Percentiles rank a stretch among this genome's conserved stretches.
phyloP scores from a whole-genome alignment of 2,797 vertebrate species.

The Megalops cyprinoides region DNA sequence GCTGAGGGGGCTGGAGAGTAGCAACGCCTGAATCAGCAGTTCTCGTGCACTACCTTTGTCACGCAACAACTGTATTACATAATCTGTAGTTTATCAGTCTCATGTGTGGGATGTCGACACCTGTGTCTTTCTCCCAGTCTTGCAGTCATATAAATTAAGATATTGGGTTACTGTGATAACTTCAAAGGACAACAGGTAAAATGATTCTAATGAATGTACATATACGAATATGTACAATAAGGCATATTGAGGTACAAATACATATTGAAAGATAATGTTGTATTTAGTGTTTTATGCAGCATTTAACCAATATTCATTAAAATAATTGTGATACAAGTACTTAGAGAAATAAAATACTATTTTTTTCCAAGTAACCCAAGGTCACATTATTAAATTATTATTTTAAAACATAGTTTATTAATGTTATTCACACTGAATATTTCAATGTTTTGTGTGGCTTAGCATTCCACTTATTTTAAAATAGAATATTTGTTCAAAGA shows the following conservation, averaged over 20 bases:
- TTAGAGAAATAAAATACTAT: background rate
- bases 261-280: no score
- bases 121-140: background rate
- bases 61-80: background rate
- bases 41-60: background rate
- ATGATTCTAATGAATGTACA: no score
- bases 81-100: background rate
- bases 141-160: background rate
- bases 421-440: no score
- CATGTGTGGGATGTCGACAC: background rate
- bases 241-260: no score
- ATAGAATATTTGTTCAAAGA: background rate
- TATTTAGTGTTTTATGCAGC: background rate
- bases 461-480: background rate
- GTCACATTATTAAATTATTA: no score
- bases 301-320: background rate
- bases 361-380: conserved; percentile 5
- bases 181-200: background rate
- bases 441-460: background rate
- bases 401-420: no score
- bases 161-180: background rate
- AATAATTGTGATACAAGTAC: background rate
- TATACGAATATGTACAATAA: no score
- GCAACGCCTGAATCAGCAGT: background rate
- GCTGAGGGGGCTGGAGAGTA: background rate